Evolutionary conservation across 2,888 invertebrate species (phyloP).

Genomic region (Scaptomyza reducta): DNA sequence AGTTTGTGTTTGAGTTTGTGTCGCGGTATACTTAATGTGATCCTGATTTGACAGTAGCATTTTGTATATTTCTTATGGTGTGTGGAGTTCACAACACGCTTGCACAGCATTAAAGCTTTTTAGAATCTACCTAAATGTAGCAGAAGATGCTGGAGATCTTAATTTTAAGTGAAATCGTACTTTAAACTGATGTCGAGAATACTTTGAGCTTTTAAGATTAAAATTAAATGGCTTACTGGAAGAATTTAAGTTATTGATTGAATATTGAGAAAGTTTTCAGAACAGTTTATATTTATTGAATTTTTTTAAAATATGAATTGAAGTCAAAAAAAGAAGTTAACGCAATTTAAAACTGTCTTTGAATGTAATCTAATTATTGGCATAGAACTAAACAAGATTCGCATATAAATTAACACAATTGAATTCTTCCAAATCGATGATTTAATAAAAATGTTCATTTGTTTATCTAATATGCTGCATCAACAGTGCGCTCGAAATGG

Average conservation of each 20-base stretch:
- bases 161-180: too few relatives aligned
- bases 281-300: too few relatives aligned
- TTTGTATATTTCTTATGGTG: not conserved
- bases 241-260: too few relatives aligned
- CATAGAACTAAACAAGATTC: too few relatives aligned
- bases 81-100: not conserved
- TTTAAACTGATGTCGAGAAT: too few relatives aligned
- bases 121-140: not conserved
- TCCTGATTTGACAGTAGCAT: not conserved
- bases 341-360: too few relatives aligned
- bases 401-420: not conserved
- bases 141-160: not conserved
- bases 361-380: too few relatives aligned
- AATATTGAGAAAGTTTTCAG: too few relatives aligned
- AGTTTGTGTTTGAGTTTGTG: not conserved
- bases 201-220: too few relatives aligned
- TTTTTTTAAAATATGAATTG: too few relatives aligned
- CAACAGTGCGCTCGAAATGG: not conserved
- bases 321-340: too few relatives aligned
- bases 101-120: not conserved
- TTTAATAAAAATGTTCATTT: not conserved
- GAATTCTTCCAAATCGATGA: not conserved
- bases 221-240: too few relatives aligned
- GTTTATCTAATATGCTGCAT: not conserved
- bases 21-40: not conserved